These are phyloP conservation scores for Colistium nudipinnis DNA, from an alignment of 2,113 vertebrate genomes.

Conservation along the genomic window DNA sequence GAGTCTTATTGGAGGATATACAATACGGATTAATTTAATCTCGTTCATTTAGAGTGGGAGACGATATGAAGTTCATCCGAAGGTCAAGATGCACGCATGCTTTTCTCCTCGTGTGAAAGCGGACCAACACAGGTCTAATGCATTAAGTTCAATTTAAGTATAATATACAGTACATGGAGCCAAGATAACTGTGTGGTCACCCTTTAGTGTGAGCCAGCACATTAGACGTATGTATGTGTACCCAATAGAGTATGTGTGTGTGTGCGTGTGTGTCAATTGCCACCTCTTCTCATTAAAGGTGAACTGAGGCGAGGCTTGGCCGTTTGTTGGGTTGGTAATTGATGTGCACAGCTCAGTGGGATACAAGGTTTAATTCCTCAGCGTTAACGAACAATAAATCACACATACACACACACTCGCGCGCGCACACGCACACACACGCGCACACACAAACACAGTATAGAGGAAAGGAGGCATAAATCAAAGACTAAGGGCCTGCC, in stretches of 20 bases:
- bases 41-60: slow-evolving; percentile 25
- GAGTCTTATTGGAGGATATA: slow-evolving; percentile 33
- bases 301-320: slow-evolving; percentile 52
- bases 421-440: slow-evolving; percentile 14
- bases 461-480: slow-evolving; percentile 63
- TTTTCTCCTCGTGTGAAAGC: background rate
- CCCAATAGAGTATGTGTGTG: background rate
- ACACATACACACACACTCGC: slow-evolving; percentile 16
- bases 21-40: slow-evolving; percentile 31
- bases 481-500: slow-evolving; percentile 72
- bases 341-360: slow-evolving; percentile 60
- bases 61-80: slow-evolving; percentile 5
- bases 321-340: slow-evolving; percentile 63
- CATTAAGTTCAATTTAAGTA: background rate
- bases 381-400: slow-evolving; percentile 72
- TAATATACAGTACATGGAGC: background rate
- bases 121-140: background rate
- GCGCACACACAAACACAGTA: slow-evolving; percentile 47
- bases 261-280: slow-evolving; percentile 19
- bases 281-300: slow-evolving; percentile 70
- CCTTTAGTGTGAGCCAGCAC: background rate
- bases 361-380: slow-evolving; percentile 74
- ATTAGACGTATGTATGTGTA: too few species aligned
- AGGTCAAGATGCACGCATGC: background rate
- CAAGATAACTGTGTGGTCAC: background rate